Conservation (phyloP, 1,140 invertebrate genomes). For the Drosophila azteca region DNA sequence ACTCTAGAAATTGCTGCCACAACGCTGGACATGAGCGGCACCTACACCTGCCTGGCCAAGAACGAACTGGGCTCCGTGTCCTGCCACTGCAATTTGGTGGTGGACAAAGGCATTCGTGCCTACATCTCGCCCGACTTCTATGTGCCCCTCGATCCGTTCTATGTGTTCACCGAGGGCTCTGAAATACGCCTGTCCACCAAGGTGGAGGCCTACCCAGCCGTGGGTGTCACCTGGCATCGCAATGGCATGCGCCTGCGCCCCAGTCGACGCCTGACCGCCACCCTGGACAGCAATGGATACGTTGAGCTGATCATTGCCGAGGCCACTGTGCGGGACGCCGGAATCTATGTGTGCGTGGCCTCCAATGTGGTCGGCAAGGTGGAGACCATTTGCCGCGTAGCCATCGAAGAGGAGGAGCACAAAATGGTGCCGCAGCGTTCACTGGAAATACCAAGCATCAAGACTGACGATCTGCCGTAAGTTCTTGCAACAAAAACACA, state of each 20-base stretch:
- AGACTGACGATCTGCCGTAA: constrained; percentile 86
- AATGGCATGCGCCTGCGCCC: constrained; percentile 89
- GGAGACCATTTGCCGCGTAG: constrained; percentile 89
- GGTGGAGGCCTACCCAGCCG: constrained; percentile 92
- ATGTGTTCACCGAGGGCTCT: constrained; percentile 85
- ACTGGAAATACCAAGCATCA: constrained; percentile 80
- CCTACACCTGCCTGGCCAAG: constrained; percentile 91
- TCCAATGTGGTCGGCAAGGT: constrained; percentile 93
- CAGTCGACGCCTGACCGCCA: constrained; percentile 89
- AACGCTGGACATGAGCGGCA: constrained; percentile 91
- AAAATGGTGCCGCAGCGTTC: constrained; percentile 39
- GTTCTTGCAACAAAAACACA: constrained; percentile 59
- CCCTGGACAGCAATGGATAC: constrained; percentile 90
- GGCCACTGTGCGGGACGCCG: constrained; percentile 89
- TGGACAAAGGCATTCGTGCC: constrained; percentile 92
- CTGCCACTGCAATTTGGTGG: constrained; percentile 91
- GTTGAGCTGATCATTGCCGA: constrained; percentile 89
- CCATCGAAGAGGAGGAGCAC: constrained; percentile 85
- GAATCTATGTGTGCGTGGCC: constrained; percentile 94
- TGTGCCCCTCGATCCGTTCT: constrained; percentile 87
- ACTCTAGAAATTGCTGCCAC: constrained; percentile 93
- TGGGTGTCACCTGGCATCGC: constrained; percentile 91
- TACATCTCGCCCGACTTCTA: constrained; percentile 92
- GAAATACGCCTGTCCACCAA: constrained; percentile 89
- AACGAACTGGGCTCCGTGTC: constrained; percentile 93